Evolutionary conservation across 1,140 invertebrate species (phyloP).

Genomic region (Physella acuta): DNA sequence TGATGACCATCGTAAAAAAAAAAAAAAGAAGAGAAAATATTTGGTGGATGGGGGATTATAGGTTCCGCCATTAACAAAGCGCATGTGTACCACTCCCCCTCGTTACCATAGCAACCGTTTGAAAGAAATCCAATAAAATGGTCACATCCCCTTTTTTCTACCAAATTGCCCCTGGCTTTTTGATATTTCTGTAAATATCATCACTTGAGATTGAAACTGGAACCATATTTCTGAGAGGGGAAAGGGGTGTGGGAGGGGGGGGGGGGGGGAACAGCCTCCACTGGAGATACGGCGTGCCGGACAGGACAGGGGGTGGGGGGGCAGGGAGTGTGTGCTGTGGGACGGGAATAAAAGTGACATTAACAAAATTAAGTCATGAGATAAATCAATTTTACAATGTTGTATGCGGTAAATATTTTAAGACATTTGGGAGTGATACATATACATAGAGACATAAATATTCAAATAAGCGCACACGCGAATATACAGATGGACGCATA

Average conservation of each 20-base stretch:
- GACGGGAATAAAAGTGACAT: too few species aligned
- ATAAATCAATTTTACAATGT: too few species aligned
- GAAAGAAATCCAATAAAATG: conserved; percentile 14
- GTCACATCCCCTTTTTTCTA: neutral
- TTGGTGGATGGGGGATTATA: neutral
- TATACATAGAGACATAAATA: too few species aligned
- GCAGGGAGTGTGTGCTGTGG: too few species aligned
- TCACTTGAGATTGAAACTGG: conserved; percentile 13
- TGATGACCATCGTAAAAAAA: too few species aligned
- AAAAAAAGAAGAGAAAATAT: neutral
- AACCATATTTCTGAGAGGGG: conserved; percentile 2
- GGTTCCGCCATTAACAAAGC: conserved; percentile 4
- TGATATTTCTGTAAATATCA: conserved; percentile 21
- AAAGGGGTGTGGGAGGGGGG: neutral
- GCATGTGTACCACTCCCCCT: neutral
- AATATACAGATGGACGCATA: neutral
- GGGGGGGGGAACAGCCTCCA: neutral
- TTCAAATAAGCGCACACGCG: too few species aligned
- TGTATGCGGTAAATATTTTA: too few species aligned
- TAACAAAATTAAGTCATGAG: too few species aligned
- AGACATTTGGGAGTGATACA: too few species aligned
- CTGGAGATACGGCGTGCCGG: too few species aligned
- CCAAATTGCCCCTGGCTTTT: conserved; percentile 13
- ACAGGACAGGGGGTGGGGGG: too few species aligned
- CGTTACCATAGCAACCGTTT: conserved; percentile 15